Evolutionary conservation across 2,888 invertebrate genomes (phyloP).

Genomic region (Cerastis rubricosa): DNA sequence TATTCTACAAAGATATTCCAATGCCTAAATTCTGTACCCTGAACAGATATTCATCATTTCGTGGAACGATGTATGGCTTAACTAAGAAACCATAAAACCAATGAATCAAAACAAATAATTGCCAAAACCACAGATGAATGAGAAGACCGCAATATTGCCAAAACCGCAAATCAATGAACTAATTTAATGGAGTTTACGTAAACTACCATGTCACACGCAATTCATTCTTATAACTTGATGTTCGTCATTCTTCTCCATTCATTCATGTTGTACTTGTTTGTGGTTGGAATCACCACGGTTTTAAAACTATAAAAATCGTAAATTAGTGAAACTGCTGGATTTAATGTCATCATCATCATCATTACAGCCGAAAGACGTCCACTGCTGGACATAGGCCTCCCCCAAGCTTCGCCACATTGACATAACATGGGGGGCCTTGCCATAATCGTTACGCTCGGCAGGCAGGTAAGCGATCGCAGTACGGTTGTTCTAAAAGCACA

Average conservation of each 20-base stretch:
- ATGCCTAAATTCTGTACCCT: not conserved
- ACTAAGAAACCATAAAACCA: not conserved
- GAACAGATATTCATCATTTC: slow-evolving; percentile 6
- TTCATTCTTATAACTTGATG: slow-evolving; percentile 55
- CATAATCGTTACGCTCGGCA: no score
- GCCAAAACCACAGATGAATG: slow-evolving; percentile 48
- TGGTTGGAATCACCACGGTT: slow-evolving; percentile 33
- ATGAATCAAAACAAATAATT: slow-evolving; percentile 37
- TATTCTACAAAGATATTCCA: not conserved
- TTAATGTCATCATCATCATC: no score
- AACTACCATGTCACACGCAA: slow-evolving; percentile 72
- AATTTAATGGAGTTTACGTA: slow-evolving; percentile 46
- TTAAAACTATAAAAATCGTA: slow-evolving; percentile 6
- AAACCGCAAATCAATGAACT: slow-evolving; percentile 60
- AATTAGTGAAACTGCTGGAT: no score
- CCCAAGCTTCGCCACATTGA: no score
- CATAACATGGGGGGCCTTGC: no score
- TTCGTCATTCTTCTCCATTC: slow-evolving; percentile 50
- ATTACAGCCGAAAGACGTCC: no score
- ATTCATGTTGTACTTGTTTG: slow-evolving; percentile 60
- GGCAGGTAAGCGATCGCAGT: no score
- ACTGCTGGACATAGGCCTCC: no score
- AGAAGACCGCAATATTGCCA: slow-evolving; percentile 10
- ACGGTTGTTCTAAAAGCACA: no score
- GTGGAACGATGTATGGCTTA: not conserved